Percentiles rank a stretch among this genome's conserved stretches.
Conservation (phyloP, 2,888 invertebrate species). For the Metacarcinus magister region DNA sequence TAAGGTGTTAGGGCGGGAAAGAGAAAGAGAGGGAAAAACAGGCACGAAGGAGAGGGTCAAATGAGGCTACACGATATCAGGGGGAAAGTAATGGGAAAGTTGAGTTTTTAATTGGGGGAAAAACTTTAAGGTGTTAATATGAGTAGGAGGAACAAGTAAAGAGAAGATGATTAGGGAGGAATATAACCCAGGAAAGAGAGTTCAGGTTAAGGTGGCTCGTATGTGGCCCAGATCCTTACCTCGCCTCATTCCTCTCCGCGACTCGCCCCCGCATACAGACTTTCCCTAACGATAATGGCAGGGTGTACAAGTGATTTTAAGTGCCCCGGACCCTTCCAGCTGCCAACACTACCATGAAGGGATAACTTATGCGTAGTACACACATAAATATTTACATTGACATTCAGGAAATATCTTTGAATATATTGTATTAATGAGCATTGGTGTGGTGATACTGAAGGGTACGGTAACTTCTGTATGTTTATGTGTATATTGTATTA, state of each 20-base stretch:
- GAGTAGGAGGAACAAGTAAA: too few species aligned
- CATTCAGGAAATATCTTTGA: constrained; percentile 6
- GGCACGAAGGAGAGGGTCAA: background rate
- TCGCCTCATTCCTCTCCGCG: background rate
- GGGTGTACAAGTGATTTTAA: too few species aligned
- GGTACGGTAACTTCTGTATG: too few species aligned
- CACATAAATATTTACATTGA: too few species aligned
- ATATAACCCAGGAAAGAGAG: background rate
- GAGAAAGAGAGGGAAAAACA: background rate
- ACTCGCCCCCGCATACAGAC: background rate
- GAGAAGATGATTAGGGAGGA: background rate
- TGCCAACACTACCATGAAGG: too few species aligned
- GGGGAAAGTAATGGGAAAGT: background rate
- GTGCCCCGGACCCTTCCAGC: too few species aligned
- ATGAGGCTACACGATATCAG: background rate
- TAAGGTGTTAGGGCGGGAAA: background rate
- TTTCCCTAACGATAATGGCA: background rate
- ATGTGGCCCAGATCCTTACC: background rate
- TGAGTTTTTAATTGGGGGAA: background rate
- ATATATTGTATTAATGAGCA: constrained; percentile 26
- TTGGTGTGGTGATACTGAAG: too few species aligned
- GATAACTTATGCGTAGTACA: background rate
- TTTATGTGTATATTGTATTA: too few species aligned
- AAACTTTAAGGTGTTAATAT: too few species aligned
- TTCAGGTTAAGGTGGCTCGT: background rate